Percentiles rank a stretch among this genome's conserved stretches.
Evolutionary conservation across 2,113 vertebrate species (phyloP).

Genomic region (Patagioenas fasciata): DNA sequence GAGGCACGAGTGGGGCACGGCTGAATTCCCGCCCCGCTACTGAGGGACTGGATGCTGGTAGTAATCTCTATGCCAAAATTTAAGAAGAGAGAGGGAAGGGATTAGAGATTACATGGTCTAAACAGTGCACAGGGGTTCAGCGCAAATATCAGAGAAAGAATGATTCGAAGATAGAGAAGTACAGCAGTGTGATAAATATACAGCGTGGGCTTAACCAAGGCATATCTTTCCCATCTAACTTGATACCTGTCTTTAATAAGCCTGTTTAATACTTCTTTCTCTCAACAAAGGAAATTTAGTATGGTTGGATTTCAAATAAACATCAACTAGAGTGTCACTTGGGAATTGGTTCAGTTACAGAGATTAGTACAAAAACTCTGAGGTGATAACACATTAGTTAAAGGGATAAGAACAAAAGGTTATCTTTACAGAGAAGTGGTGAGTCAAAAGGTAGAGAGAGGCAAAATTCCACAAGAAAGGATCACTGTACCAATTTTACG

Average conservation of each 20-base stretch:
- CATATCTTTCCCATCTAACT: not conserved
- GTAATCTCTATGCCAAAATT: not conserved
- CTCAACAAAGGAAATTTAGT: not conserved
- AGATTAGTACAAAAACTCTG: not conserved
- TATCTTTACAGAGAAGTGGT: not conserved
- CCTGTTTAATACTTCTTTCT: not conserved
- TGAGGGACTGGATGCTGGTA: not conserved
- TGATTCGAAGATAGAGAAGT: not conserved
- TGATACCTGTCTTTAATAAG: not conserved
- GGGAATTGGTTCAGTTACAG: not conserved
- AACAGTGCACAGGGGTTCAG: not conserved
- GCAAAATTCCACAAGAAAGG: not conserved
- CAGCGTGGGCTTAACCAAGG: not conserved
- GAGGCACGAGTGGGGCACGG: not conserved
- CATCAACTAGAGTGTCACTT: not conserved
- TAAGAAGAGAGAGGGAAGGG: not conserved
- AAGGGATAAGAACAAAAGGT: not conserved
- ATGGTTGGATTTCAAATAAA: not conserved
- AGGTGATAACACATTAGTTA: not conserved
- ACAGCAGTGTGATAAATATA: not conserved
- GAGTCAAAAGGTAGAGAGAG: not conserved
- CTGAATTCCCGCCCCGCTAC: not conserved
- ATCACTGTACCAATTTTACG: not conserved
- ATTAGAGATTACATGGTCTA: not conserved
- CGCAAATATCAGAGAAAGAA: not conserved